Percentiles rank a stretch among this genome's conserved stretches.
These are phyloP conservation scores for Leptinotarsa defecta DNA, from an alignment of 1,140 invertebrate genomes.

Conservation along the genomic window DNA sequence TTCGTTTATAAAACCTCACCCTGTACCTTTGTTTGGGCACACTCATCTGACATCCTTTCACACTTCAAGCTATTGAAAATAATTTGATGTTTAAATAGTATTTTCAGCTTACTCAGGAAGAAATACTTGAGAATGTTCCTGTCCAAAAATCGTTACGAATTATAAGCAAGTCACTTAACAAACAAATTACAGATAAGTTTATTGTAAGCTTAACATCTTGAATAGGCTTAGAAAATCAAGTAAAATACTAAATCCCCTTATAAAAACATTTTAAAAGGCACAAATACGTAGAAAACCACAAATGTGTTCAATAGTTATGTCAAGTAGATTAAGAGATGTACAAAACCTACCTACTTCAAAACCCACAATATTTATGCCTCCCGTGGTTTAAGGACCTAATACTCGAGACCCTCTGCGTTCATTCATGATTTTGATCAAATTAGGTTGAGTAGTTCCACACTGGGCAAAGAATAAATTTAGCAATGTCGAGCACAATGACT, in stretches of 20 bases:
- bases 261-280: constrained; percentile 25
- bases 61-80: constrained; percentile 2
- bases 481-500: constrained; percentile 17
- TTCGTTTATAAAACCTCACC: constrained; percentile 2
- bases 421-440: constrained; percentile 27
- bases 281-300: constrained; percentile 25
- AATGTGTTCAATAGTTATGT: constrained; percentile 22
- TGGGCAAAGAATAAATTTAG: constrained; percentile 9
- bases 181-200: constrained; percentile 9
- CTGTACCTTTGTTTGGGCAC: neutral
- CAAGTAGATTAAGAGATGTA: constrained; percentile 24
- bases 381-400: constrained; percentile 22
- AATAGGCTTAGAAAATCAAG: constrained; percentile 26
- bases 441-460: constrained; percentile 19
- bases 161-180: constrained; percentile 20
- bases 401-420: constrained; percentile 10
- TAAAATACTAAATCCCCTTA: constrained; percentile 21
- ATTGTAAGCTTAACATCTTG: constrained; percentile 15
- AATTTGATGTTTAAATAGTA: constrained; percentile 6
- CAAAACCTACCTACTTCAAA: constrained; percentile 19
- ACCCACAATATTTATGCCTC: constrained; percentile 25
- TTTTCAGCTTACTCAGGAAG: neutral
- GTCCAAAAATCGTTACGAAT: constrained; percentile 13
- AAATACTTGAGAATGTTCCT: neutral
- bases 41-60: neutral